These are phyloP conservation scores for Melolontha melolontha DNA, from an alignment of 2,888 invertebrate species.

Conservation along the genomic window DNA sequence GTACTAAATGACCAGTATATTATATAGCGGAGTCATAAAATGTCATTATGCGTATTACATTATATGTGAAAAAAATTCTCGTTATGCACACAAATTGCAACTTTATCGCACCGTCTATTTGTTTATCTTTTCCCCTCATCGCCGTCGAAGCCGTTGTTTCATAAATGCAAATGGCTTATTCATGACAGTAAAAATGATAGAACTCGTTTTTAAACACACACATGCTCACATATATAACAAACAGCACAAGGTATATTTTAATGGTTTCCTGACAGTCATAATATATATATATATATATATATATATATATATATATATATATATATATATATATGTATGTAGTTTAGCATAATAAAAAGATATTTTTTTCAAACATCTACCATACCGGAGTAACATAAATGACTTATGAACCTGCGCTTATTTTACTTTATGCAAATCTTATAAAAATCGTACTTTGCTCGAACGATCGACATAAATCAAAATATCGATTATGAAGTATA, in stretches of 20 bases:
- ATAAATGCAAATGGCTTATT: conserved; percentile 31
- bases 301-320: conserved; percentile 33
- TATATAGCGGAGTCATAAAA: conserved; percentile 1
- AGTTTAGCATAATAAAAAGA: conserved; percentile 24
- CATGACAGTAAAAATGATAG: conserved; percentile 20
- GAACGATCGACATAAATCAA: conserved; percentile 38
- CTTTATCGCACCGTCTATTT: conserved; percentile 21
- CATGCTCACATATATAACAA: conserved; percentile 19
- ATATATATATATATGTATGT: conserved; percentile 20
- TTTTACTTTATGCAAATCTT: conserved; percentile 18
- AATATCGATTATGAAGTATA: conserved; percentile 41
- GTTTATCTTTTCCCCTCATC: conserved; percentile 23
- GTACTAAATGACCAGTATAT: conserved; percentile 15
- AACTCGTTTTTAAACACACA: conserved; percentile 25
- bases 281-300: conserved; percentile 15
- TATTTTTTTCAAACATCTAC: conserved; percentile 10
- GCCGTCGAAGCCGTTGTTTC: conserved; percentile 21
- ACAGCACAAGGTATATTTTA: conserved; percentile 23
- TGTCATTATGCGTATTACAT: conserved; percentile 24
- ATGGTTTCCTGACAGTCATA: conserved; percentile 33
- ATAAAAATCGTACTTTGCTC: conserved; percentile 6
- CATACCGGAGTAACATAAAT: conserved; percentile 3
- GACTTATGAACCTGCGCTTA: conserved; percentile 15
- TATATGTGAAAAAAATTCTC: conserved; percentile 16
- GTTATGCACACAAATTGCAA: conserved; percentile 22